A percentile compares a stretch with the other conserved stretches of the same genome.
These are phyloP conservation scores for Anastatus disparis DNA, from an alignment of 1,140 invertebrate species.

Conservation along the genomic window DNA sequence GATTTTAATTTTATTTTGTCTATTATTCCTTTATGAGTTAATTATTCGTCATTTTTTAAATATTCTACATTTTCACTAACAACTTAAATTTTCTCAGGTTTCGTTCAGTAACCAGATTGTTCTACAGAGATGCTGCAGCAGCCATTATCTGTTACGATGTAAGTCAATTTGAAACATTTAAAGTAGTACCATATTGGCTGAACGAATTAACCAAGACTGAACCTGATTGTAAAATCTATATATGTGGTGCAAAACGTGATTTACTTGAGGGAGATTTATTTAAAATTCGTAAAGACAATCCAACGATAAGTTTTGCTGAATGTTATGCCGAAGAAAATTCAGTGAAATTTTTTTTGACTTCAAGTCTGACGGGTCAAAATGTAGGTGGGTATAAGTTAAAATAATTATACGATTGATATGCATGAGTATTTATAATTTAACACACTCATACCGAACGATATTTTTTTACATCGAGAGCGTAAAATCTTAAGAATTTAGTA, in stretches of 20 bases:
- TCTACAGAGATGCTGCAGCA: constrained; percentile 76
- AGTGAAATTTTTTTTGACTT: constrained; percentile 73
- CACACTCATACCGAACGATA: too few relatives aligned
- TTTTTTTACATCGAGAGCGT: too few relatives aligned
- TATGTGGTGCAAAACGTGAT: constrained; percentile 79
- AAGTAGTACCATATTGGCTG: constrained; percentile 73
- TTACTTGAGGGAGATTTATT: constrained; percentile 65
- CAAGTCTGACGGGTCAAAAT: constrained; percentile 77
- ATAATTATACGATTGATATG: too few relatives aligned
- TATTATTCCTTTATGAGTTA: too few relatives aligned
- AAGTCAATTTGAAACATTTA: constrained; percentile 70
- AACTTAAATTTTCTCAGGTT: constrained; percentile 64
- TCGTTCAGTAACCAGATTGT: constrained; percentile 75
- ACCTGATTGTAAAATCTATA: constrained; percentile 74
- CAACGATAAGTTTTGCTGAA: constrained; percentile 62
- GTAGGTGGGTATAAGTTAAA: constrained; percentile 75
- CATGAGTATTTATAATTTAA: too few relatives aligned
- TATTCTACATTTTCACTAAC: too few relatives aligned
- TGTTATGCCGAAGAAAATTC: constrained; percentile 68
- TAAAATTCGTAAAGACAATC: constrained; percentile 51
- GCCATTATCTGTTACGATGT: constrained; percentile 80
- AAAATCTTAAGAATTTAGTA: too few relatives aligned
- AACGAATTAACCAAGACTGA: constrained; percentile 73
- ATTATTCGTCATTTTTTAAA: too few relatives aligned
- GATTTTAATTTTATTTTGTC: too few relatives aligned